Evolutionary conservation across 2,797 vertebrate genomes (phyloP).

Genomic region (Tympanoctomys barrerae): DNA sequence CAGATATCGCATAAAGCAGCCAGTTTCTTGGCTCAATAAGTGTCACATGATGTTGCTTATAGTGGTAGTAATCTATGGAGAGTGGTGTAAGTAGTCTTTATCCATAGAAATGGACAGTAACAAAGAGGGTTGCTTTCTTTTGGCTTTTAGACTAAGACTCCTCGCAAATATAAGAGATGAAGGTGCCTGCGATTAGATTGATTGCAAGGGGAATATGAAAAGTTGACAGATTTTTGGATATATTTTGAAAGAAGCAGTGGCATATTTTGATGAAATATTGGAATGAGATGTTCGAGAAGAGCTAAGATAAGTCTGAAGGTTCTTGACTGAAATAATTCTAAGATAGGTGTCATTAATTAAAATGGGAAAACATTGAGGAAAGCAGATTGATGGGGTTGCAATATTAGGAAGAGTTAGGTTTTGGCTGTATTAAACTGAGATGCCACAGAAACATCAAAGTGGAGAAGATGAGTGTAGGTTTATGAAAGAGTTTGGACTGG

Average conservation of each 20-base stretch:
- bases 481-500: neutral
- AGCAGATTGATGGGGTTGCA: neutral
- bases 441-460: neutral
- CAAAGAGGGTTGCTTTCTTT: neutral
- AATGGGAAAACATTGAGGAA: neutral
- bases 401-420: conserved; percentile 5
- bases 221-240: neutral
- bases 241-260: conserved; percentile 39
- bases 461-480: neutral
- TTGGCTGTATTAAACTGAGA: conserved; percentile 3
- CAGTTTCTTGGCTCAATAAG: neutral
- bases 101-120: neutral
- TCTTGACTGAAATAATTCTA: neutral
- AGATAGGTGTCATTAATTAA: neutral
- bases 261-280: neutral
- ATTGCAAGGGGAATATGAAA: neutral
- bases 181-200: neutral
- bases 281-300: neutral
- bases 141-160: neutral
- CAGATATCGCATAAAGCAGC: neutral
- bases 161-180: neutral
- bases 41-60: neutral
- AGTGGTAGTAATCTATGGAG: neutral
- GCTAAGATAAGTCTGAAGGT: neutral
- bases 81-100: neutral